Percentiles rank a stretch among this genome's conserved stretches.
Evolutionary conservation across 2,113 vertebrate genomes (phyloP).

Genomic region (Macrotus californicus): DNA sequence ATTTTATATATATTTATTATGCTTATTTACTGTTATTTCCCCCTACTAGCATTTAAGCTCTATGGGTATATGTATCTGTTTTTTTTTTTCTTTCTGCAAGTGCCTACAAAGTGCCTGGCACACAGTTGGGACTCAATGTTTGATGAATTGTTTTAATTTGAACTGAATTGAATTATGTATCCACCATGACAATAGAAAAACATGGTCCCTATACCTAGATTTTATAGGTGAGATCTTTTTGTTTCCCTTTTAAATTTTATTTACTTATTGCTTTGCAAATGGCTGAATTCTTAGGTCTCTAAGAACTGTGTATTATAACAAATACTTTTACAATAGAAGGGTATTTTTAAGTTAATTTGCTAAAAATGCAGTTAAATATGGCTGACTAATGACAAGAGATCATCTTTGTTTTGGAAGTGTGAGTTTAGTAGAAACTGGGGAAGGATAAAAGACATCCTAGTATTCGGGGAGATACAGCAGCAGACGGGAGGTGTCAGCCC

Average conservation of each 20-base stretch:
- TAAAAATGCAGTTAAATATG: background rate
- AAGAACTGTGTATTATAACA: background rate
- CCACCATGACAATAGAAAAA: background rate
- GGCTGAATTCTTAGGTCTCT: background rate
- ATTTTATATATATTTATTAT: background rate
- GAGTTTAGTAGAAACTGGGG: background rate
- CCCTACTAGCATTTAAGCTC: background rate
- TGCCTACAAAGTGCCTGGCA: background rate
- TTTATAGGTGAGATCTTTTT: background rate
- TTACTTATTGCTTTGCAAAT: background rate
- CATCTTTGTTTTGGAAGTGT: background rate
- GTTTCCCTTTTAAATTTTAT: background rate
- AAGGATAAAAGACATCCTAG: background rate
- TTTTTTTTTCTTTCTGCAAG: background rate
- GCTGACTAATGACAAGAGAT: background rate
- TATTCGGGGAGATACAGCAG: background rate
- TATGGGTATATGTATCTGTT: background rate
- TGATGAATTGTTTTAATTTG: background rate
- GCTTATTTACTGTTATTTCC: background rate
- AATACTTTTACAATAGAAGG: background rate
- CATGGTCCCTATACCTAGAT: background rate
- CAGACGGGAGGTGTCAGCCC: background rate
- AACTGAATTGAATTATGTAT: background rate
- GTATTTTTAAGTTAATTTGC: slow-evolving; percentile 1
- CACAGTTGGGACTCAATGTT: background rate